A percentile compares a stretch with the other conserved stretches of the same genome.
These are phyloP conservation scores for Apodemus speciosus DNA, from an alignment of 2,113 vertebrate species.

Conservation along the genomic window DNA sequence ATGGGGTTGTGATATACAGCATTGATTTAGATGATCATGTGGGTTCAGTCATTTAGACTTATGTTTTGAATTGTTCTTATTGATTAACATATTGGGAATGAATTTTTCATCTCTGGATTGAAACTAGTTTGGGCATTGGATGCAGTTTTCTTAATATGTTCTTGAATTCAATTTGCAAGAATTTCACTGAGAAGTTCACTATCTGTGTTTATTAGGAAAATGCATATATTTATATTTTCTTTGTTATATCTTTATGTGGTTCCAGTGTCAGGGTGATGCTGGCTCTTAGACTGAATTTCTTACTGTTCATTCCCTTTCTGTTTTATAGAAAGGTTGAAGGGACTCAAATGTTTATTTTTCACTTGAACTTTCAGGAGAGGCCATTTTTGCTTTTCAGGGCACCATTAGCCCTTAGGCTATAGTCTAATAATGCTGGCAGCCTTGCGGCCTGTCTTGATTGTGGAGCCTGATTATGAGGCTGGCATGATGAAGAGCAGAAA, in stretches of 20 bases:
- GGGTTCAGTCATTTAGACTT: background rate
- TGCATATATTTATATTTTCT: background rate
- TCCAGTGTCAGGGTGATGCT: background rate
- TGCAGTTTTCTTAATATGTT: background rate
- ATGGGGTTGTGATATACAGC: background rate
- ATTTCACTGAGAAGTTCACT: background rate
- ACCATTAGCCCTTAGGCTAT: conserved; percentile 4
- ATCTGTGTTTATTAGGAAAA: background rate
- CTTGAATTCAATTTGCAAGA: background rate
- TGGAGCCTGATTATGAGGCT: background rate
- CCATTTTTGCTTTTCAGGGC: background rate
- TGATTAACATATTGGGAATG: background rate
- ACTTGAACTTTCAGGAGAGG: conserved; percentile 4
- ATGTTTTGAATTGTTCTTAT: background rate
- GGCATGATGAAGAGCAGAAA: background rate
- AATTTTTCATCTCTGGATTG: background rate
- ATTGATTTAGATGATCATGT: background rate
- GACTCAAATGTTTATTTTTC: background rate
- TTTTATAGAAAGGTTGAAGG: background rate
- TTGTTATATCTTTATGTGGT: background rate
- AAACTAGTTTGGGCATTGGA: background rate
- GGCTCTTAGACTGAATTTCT: background rate
- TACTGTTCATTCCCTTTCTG: background rate
- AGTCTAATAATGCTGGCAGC: background rate
- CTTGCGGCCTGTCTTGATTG: background rate